Evolutionary conservation across 2,888 invertebrate genomes (phyloP), one percentile per base, ranked within the genome.

Genomic region (Tubulanus polymorphus): DNA sequence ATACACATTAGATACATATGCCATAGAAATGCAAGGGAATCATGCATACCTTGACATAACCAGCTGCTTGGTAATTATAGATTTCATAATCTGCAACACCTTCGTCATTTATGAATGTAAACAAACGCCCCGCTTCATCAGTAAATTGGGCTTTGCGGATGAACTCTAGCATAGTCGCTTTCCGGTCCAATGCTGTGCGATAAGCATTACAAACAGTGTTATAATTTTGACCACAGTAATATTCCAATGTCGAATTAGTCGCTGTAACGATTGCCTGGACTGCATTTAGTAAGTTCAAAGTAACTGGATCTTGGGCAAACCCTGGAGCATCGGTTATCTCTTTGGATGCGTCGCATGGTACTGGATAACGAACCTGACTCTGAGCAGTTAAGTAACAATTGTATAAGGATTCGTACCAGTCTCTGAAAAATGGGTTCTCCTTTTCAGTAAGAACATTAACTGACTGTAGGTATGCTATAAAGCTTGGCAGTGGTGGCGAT

Each of bases 351-450:
- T 23, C 23, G 41, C 41, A 41, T 8, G 41, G 41, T 41, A 20
- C 23, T 8, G 5, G 5, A 23, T 41, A 41, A 23, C 18, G 23
- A 8, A 23, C 6, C 41, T 41, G 41, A 35, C 66, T 58, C 5
- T 63, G 61, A 2, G 62, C 61, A 2, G 69, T 64, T 23, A 71
- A 59, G 51, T 73, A 73, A 60, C 80, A 80, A 48, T 79, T 68
- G 54, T 72, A 74, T 23, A 76, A 69, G 35, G 74, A 64, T 61
- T 78, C 72, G 71, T 78, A 80, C 61, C 75, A 79, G 53, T 80
- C 77, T 3, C 68, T 64, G 64, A 81, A 81, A 81, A 81, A 81
- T 0, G 80, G 79, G 60, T 81, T 81, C 46, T 73, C 68, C 2
- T 66, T 66, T 41, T 78, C 66, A 8, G 53, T 68, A 8, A 46